Conservation (phyloP, 2,113 vertebrate species). For the Macquaria ambigua region DNA sequence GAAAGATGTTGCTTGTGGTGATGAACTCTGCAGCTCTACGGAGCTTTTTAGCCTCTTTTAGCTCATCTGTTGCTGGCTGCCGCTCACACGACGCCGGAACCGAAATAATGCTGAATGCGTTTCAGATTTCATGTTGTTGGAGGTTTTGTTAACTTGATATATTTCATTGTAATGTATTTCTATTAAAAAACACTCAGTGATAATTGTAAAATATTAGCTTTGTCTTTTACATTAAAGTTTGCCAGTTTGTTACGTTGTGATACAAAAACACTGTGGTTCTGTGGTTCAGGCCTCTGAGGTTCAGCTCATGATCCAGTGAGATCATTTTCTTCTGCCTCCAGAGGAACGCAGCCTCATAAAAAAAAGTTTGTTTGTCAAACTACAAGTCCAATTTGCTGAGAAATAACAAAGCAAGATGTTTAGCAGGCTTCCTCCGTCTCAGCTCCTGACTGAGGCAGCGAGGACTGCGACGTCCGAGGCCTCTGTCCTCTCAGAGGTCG, state of each 20-base stretch:
- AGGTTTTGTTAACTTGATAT: no score
- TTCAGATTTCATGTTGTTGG: no score
- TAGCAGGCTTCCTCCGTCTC: background rate
- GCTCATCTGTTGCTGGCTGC: no score
- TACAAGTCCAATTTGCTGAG: background rate
- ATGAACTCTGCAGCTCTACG: no score
- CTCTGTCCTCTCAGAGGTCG: conserved; percentile 40
- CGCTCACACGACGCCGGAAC: no score
- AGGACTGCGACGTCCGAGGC: background rate
- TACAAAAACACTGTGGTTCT: background rate
- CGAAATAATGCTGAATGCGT: background rate
- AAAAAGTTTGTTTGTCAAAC: conserved; percentile 18
- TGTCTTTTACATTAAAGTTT: background rate
- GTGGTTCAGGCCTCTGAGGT: background rate
- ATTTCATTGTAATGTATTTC: background rate
- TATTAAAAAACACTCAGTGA: background rate
- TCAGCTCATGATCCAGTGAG: background rate
- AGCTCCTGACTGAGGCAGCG: background rate
- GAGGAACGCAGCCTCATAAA: background rate
- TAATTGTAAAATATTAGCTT: no score
- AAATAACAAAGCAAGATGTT: rapidly evolving
- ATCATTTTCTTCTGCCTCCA: background rate
- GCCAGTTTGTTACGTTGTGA: background rate
- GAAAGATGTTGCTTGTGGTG: no score
- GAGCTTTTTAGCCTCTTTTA: no score